These are phyloP conservation scores for Porites evermanni DNA, from an alignment of 92 coral and sea anemone species.

Conservation along the genomic window DNA sequence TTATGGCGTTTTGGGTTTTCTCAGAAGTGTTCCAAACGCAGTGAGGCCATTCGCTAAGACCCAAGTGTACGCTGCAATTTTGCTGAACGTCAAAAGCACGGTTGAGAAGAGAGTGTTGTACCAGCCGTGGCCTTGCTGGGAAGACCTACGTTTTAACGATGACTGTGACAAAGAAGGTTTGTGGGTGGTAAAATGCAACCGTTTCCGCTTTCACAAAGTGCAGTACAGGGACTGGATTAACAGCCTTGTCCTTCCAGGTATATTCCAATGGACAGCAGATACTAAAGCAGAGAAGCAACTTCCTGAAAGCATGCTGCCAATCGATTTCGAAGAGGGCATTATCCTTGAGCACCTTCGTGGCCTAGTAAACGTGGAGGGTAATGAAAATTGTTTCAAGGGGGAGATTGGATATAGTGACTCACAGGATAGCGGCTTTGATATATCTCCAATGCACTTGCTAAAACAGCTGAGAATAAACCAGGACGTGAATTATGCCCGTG, in stretches of 20 bases:
- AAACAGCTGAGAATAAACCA: not conserved
- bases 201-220: slow-evolving; percentile 36
- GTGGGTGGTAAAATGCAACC: slow-evolving; percentile 67
- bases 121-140: slow-evolving; percentile 73
- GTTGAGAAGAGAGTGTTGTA: slow-evolving; percentile 49
- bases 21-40: slow-evolving; percentile 30
- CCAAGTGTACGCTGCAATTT: slow-evolving; percentile 55
- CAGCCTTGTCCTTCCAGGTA: not conserved
- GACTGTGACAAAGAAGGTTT: slow-evolving; percentile 65
- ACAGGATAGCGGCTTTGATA: not conserved
- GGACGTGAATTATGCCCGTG: not conserved
- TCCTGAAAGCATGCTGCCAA: slow-evolving; percentile 1
- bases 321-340: slow-evolving; percentile 4
- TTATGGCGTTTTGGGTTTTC: slow-evolving; percentile 47
- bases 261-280: slow-evolving; percentile 41
- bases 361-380: not conserved
- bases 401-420: slow-evolving; percentile 3
- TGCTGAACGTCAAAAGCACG: slow-evolving; percentile 55
- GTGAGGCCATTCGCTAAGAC: slow-evolving; percentile 36
- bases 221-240: slow-evolving; percentile 53
- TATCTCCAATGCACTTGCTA: not conserved
- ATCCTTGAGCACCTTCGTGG: slow-evolving; percentile 22
- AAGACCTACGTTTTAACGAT: slow-evolving; percentile 66
- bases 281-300: not conserved
- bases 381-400: slow-evolving; percentile 23